phyloP scores from a whole-genome alignment of 2,888 invertebrate genomes.

The Heliothis peltigera region DNA sequence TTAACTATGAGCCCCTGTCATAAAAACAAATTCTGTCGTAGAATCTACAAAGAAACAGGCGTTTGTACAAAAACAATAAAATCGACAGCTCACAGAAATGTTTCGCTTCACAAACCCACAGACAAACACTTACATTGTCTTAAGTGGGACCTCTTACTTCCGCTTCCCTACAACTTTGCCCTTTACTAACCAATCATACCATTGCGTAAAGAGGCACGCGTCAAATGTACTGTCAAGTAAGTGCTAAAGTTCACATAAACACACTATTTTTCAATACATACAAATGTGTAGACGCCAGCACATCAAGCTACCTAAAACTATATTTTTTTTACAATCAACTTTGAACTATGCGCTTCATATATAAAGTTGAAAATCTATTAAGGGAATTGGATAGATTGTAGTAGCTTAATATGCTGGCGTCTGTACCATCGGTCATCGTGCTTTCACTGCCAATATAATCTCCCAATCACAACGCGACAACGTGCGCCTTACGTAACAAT shows the following conservation, averaged over 20 bases:
- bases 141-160: neutral
- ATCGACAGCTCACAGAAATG: neutral
- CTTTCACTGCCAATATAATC: slow-evolving; percentile 53
- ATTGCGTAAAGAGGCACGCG: slow-evolving; percentile 12
- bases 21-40: no score
- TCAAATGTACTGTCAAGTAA: slow-evolving; percentile 11
- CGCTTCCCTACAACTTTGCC: neutral
- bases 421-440: slow-evolving; percentile 28
- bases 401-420: no score
- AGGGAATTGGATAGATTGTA: no score
- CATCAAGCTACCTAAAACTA: no score
- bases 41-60: neutral
- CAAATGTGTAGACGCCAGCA: no score
- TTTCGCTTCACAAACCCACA: neutral
- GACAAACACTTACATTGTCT: neutral
- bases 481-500: slow-evolving; percentile 40
- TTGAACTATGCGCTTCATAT: no score
- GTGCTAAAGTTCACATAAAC: slow-evolving; percentile 15
- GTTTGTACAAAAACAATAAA: neutral
- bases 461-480: slow-evolving; percentile 45
- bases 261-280: slow-evolving; percentile 8
- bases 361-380: no score
- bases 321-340: no score
- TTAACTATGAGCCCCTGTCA: no score
- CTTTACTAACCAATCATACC: neutral